A percentile compares a stretch with the other conserved stretches of the same genome.
Evolutionary conservation across 2,113 vertebrate genomes (phyloP).

Genomic region (Dicerorhinus sumatrensis): DNA sequence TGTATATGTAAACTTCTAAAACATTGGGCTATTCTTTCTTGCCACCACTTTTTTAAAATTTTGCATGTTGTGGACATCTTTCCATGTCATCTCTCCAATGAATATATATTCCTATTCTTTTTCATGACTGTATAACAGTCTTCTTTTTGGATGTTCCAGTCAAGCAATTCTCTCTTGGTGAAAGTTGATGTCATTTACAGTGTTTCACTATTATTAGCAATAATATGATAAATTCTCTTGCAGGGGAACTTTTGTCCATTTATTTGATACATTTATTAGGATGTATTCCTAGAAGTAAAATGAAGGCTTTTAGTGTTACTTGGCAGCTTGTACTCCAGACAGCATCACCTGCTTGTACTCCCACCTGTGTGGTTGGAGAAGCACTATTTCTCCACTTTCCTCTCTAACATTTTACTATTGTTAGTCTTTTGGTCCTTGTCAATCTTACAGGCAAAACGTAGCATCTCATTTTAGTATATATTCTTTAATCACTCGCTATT

Average conservation of each 20-base stretch:
- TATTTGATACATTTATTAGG: background rate
- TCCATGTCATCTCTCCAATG: background rate
- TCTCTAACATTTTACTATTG: background rate
- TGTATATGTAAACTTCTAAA: background rate
- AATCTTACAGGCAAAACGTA: background rate
- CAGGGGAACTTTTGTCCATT: background rate
- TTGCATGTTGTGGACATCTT: background rate
- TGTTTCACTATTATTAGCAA: background rate
- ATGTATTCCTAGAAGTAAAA: background rate
- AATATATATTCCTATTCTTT: conserved; percentile 8
- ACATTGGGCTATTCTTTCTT: background rate
- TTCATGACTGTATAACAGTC: background rate
- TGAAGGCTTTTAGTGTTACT: background rate
- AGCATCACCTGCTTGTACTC: background rate
- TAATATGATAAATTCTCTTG: background rate
- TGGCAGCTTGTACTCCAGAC: background rate
- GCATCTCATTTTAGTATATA: background rate
- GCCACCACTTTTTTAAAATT: background rate
- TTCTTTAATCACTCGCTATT: background rate
- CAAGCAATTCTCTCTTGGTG: background rate
- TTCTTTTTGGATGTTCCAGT: background rate
- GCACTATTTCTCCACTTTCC: background rate
- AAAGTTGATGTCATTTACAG: background rate
- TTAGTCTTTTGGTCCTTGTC: background rate
- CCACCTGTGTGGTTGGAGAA: background rate